Evolutionary conservation across 2,113 vertebrate genomes (phyloP), one percentile per base, ranked within the genome.

Genomic region (Nettapus auritus): DNA sequence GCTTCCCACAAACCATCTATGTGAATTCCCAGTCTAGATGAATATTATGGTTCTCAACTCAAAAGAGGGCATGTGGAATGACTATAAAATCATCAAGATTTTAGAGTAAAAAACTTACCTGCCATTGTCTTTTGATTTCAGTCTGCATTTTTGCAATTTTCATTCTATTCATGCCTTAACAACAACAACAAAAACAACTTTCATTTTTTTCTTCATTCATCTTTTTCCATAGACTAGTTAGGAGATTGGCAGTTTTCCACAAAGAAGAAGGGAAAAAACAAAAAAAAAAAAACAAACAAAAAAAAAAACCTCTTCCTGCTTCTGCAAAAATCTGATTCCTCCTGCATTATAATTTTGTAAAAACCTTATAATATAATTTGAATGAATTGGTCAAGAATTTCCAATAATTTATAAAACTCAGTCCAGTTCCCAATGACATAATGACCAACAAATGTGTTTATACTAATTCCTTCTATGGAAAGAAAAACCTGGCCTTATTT

Each of bases 191-290:
- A 70, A 38, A 44, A 19, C 14, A 3, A 25, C 48, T 29, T 73
- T 74, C 10, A 19, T 42, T 92, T 93, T 89, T 76, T 91, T 73
- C 38, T 89, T 88, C 63, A 34, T 55, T 96, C 34, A 68, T 90
- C 55, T 74, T 88, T 96, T 59, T 78, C 70, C 92, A 42, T n/a
- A 95, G 28, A 46, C 2, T 25, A 82, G 25, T 56, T 68, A 87
- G 77, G 64, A 94, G 22, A 53, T 28, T 89, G 88, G 55, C 67
- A 94, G 66, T 77, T 91, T 86, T 94, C 80, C 85, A 74, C 76
- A 34, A n/a, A n/a, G n/a, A n/a, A n/a, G n/a, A n/a, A n/a, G n/a
- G n/a, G n/a, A n/a, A n/a, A n/a, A n/a, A n/a, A n/a, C n/a, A n/a
- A n/a, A n/a, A 67, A 82, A 86, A 90, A 25, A 89, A 70, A 26